These are phyloP conservation scores for Artibeus jamaicensis DNA, from an alignment of 2,797 vertebrate species.

Conservation along the genomic window DNA sequence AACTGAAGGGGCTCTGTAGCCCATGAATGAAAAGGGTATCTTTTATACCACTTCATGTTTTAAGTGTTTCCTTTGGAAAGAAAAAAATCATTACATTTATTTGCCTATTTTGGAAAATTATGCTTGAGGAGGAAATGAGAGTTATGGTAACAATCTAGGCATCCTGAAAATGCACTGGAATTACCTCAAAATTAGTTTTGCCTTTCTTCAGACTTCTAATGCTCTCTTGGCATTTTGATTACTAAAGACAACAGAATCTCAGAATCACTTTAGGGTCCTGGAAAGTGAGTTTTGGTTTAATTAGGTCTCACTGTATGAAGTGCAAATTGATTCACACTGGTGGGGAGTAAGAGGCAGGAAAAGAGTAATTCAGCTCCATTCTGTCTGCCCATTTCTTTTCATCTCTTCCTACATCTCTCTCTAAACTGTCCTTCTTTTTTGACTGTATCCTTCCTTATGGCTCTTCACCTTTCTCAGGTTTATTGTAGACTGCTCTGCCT, in stretches of 20 bases:
- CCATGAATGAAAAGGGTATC: not conserved
- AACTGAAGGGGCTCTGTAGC: not conserved
- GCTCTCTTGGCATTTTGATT: conserved; percentile 3
- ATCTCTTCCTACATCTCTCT: not conserved
- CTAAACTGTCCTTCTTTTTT: not conserved
- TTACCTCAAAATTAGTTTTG: conserved; percentile 7
- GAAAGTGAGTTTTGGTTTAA: conserved; percentile 45
- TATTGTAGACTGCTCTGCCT: too few relatives aligned
- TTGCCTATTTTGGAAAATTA: conserved; percentile 38
- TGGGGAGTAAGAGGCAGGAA: not conserved
- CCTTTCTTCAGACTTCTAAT: not conserved
- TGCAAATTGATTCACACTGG: not conserved
- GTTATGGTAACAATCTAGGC: not conserved
- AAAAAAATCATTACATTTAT: not conserved
- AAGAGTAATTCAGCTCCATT: not conserved
- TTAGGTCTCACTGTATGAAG: not conserved
- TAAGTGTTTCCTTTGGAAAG: not conserved
- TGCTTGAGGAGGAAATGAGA: not conserved
- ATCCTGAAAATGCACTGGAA: not conserved
- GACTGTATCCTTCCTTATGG: not conserved
- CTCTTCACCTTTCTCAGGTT: not conserved
- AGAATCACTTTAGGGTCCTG: not conserved
- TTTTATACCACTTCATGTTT: not conserved
- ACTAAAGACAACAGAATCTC: not conserved
- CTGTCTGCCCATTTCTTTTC: not conserved